Conservation (phyloP, 2,888 invertebrate genomes). For the Tetanocera ferruginea region DNA sequence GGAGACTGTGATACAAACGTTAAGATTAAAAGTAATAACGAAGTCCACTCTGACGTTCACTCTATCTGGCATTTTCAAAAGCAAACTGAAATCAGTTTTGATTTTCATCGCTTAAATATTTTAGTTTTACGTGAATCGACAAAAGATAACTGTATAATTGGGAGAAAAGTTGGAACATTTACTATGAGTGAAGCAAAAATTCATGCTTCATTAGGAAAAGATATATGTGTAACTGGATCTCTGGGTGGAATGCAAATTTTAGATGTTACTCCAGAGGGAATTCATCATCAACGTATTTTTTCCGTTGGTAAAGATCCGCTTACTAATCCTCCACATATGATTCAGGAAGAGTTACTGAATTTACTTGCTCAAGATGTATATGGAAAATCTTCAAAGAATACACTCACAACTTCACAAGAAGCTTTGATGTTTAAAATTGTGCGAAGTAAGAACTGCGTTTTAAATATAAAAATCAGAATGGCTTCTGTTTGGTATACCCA, state of each 20-base stretch:
- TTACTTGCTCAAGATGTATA: conserved; percentile 69
- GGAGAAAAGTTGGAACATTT: conserved; percentile 93
- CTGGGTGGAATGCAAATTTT: conserved; percentile 92
- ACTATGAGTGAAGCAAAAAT: conserved; percentile 92
- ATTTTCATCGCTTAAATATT: conserved; percentile 92
- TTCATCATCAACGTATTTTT: conserved; percentile 86
- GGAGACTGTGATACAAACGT: conserved; percentile 52
- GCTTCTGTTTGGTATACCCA: conserved; percentile 96
- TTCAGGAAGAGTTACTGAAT: conserved; percentile 62
- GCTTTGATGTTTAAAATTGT: conserved; percentile 69
- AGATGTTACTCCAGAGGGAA: conserved; percentile 88
- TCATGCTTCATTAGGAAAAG: conserved; percentile 77
- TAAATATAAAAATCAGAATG: conserved; percentile 73
- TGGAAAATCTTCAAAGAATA: conserved; percentile 59
- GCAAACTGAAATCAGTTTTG: conserved; percentile 88
- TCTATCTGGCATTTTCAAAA: conserved; percentile 53
- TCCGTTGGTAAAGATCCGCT: conserved; percentile 85
- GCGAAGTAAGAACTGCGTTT: conserved; percentile 61
- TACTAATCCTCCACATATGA: conserved; percentile 69
- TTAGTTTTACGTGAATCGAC: conserved; percentile 85
- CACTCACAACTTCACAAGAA: conserved; percentile 63
- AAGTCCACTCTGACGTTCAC: background rate
- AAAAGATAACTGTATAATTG: conserved; percentile 79
- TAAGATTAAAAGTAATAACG: background rate
- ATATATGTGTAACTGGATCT: conserved; percentile 83